A percentile compares a stretch with the other conserved stretches of the same genome.
phyloP scores from a whole-genome alignment of 2,113 vertebrate species.

The Cyphomyrus plagiostoma region DNA sequence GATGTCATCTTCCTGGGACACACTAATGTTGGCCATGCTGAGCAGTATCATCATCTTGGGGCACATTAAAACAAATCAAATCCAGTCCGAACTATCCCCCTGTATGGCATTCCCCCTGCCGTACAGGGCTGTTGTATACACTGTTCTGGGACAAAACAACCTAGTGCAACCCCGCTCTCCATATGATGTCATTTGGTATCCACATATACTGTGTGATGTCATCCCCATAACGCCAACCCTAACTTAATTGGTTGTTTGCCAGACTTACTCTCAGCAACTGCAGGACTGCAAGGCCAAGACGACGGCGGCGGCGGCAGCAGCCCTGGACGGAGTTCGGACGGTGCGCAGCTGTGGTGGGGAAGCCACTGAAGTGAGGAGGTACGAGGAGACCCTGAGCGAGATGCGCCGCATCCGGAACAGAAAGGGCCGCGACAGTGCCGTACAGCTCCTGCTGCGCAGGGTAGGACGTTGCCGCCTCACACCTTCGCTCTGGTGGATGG shows the following conservation, averaged over 20 bases:
- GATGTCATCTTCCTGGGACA: not conserved
- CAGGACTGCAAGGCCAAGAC: conserved; percentile 67
- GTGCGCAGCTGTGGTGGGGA: conserved; percentile 72
- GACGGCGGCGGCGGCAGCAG: conserved; percentile 59
- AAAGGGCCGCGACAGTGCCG: conserved; percentile 38
- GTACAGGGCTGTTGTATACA: not conserved
- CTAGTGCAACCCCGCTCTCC: not conserved
- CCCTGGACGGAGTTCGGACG: conserved; percentile 54
- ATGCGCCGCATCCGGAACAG: conserved; percentile 49
- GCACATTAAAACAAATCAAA: not conserved
- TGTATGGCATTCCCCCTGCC: not conserved
- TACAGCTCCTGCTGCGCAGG: conserved; percentile 51
- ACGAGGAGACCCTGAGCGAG: conserved; percentile 48
- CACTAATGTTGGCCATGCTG: not conserved
- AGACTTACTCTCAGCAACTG: conserved; percentile 55
- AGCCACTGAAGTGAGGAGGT: conserved; percentile 55
- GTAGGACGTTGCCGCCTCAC: conserved; percentile 43
- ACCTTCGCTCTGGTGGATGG: not conserved
- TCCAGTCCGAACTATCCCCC: not conserved
- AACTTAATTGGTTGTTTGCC: not conserved
- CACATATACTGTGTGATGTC: not conserved
- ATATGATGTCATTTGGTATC: not conserved
- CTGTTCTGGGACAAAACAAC: not conserved
- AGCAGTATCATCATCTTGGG: not conserved
- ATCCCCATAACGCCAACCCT: not conserved